Percentiles rank a stretch among this genome's conserved stretches.
Conservation (phyloP, 1,140 invertebrate genomes). For the Agrypnia vestita region DNA sequence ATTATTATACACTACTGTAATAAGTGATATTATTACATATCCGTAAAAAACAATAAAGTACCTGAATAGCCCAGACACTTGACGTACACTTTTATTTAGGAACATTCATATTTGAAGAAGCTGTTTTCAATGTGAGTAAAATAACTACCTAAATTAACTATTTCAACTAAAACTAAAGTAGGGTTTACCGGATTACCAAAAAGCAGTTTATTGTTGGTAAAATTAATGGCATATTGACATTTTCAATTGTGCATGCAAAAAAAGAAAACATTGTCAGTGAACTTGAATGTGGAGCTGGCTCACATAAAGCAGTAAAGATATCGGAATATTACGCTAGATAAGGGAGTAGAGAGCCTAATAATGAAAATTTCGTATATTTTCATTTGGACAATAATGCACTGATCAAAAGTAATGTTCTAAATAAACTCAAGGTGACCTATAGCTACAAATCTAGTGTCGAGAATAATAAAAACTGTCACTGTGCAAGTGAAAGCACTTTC, state of each 20-base stretch:
- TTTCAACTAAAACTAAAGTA: too few species aligned
- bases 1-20: too few species aligned
- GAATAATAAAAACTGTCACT: conserved; percentile 14
- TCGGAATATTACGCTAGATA: background rate
- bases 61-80: too few species aligned
- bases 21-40: too few species aligned
- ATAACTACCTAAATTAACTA: too few species aligned
- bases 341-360: background rate
- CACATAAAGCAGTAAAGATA: background rate
- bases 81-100: too few species aligned
- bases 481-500: background rate
- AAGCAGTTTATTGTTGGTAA: too few species aligned
- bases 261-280: conserved; percentile 7
- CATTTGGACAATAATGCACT: background rate
- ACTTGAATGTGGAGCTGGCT: background rate
- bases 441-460: conserved; percentile 12
- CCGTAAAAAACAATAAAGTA: too few species aligned
- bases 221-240: background rate
- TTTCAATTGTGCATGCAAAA: background rate
- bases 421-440: conserved; percentile 51
- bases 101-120: too few species aligned
- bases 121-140: too few species aligned
- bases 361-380: conserved; percentile 3
- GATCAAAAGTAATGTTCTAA: conserved; percentile 37
- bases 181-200: too few species aligned